Evolutionary conservation across 2,888 invertebrate genomes (phyloP).

Genomic region (Monoplex corrugatus): DNA sequence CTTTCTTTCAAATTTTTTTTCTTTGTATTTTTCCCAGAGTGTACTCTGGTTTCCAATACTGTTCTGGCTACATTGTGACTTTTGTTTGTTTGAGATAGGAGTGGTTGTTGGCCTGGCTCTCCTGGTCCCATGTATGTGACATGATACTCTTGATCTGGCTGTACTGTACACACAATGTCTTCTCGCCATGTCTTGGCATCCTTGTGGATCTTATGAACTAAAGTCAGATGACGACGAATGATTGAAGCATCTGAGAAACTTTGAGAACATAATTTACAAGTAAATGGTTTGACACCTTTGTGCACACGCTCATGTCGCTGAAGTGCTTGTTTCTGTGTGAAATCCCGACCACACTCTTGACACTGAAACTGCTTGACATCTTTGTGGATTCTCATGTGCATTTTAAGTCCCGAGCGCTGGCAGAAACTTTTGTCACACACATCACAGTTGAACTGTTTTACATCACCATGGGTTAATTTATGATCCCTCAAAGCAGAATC

Average conservation of each 20-base stretch:
- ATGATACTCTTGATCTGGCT: slow-evolving; percentile 54
- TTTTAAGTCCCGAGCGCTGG: slow-evolving; percentile 80
- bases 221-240: slow-evolving; percentile 69
- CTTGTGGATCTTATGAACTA: slow-evolving; percentile 73
- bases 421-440: slow-evolving; percentile 79
- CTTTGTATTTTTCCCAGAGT: neutral
- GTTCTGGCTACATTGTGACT: neutral
- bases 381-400: slow-evolving; percentile 81
- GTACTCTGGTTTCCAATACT: neutral
- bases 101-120: neutral
- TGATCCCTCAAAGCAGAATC: slow-evolving; percentile 75
- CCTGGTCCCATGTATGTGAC: slow-evolving; percentile 43
- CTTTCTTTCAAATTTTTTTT: neutral
- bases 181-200: slow-evolving; percentile 69
- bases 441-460: slow-evolving; percentile 79
- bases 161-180: slow-evolving; percentile 62
- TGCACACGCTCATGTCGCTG: slow-evolving; percentile 82
- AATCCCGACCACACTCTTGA: slow-evolving; percentile 80
- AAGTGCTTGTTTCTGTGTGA: slow-evolving; percentile 82
- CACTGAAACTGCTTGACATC: slow-evolving; percentile 79
- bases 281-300: slow-evolving; percentile 80
- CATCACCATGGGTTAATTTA: slow-evolving; percentile 75
- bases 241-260: slow-evolving; percentile 77
- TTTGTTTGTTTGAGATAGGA: neutral
- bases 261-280: slow-evolving; percentile 80